These are phyloP conservation scores for Chrysomela aeneicollis DNA, from an alignment of 2,888 invertebrate species.

Conservation along the genomic window DNA sequence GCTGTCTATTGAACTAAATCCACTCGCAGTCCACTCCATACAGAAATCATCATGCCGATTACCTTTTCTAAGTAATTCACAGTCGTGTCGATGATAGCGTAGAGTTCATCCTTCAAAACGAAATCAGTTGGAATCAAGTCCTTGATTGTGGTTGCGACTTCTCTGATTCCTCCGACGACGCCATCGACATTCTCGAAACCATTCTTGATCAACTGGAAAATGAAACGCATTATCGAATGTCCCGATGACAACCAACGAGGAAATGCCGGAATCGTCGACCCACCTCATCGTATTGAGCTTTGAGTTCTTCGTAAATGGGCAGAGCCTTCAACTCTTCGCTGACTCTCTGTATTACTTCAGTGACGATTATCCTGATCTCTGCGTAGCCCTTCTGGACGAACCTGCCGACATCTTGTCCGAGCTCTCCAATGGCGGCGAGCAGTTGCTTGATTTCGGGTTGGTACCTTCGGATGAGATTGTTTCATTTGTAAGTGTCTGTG, in stretches of 20 bases:
- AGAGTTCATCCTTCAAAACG: slow-evolving; percentile 62
- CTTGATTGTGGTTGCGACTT: slow-evolving; percentile 66
- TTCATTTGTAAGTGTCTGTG: too few relatives aligned
- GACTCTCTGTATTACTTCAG: slow-evolving; percentile 60
- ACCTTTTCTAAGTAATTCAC: slow-evolving; percentile 72
- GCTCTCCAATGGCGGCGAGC: slow-evolving; percentile 63
- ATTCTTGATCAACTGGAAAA: slow-evolving; percentile 44
- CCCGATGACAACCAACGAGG: background rate
- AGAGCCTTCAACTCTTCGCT: slow-evolving; percentile 65
- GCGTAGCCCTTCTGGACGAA: slow-evolving; percentile 58
- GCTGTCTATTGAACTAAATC: too few relatives aligned
- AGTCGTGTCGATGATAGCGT: slow-evolving; percentile 67
- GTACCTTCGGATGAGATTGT: slow-evolving; percentile 53
- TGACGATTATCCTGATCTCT: slow-evolving; percentile 59
- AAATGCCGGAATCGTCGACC: slow-evolving; percentile 21
- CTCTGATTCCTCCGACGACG: slow-evolving; percentile 64
- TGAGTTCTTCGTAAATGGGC: slow-evolving; percentile 63
- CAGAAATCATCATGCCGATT: too few relatives aligned
- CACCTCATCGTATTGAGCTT: slow-evolving; percentile 61
- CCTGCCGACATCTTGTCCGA: slow-evolving; percentile 62
- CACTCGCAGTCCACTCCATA: too few relatives aligned
- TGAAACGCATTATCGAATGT: background rate
- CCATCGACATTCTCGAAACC: slow-evolving; percentile 66
- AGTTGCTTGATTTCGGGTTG: slow-evolving; percentile 72
- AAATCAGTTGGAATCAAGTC: slow-evolving; percentile 68